These are phyloP conservation scores for Agriotes lineatus DNA, from an alignment of 2,888 invertebrate genomes.

Conservation along the genomic window DNA sequence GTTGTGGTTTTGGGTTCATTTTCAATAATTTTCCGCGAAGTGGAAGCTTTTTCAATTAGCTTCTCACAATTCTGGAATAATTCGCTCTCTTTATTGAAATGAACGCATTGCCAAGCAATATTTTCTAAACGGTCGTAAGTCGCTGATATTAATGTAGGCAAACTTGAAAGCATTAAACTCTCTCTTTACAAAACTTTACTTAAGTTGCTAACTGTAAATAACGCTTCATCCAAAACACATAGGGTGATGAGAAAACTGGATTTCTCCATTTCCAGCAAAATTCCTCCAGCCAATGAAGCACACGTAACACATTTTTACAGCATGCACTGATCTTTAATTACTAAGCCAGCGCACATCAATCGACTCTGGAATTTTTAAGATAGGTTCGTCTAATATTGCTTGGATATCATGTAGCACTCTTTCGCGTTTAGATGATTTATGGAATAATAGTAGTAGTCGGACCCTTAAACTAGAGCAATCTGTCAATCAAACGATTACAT, in stretches of 20 bases:
- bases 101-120: not conserved
- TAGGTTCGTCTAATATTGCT: not conserved
- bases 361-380: not conserved
- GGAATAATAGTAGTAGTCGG: no score
- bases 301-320: not conserved
- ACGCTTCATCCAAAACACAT: not conserved
- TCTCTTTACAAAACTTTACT: not conserved
- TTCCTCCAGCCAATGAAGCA: not conserved
- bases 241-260: not conserved
- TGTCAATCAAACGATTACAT: no score
- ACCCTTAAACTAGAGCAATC: no score
- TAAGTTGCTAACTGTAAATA: not conserved
- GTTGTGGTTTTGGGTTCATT: not conserved
- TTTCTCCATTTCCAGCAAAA: not conserved
- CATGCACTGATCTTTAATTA: not conserved
- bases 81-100: not conserved
- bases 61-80: not conserved
- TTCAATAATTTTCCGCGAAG: not conserved
- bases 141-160: not conserved
- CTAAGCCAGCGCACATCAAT: not conserved
- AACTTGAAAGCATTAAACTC: not conserved
- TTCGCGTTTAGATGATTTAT: not conserved
- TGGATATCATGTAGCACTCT: not conserved
- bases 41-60: not conserved
- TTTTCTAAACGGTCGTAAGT: not conserved